phyloP scores from a whole-genome alignment of 2,113 vertebrate species.

The Strigops habroptila region DNA sequence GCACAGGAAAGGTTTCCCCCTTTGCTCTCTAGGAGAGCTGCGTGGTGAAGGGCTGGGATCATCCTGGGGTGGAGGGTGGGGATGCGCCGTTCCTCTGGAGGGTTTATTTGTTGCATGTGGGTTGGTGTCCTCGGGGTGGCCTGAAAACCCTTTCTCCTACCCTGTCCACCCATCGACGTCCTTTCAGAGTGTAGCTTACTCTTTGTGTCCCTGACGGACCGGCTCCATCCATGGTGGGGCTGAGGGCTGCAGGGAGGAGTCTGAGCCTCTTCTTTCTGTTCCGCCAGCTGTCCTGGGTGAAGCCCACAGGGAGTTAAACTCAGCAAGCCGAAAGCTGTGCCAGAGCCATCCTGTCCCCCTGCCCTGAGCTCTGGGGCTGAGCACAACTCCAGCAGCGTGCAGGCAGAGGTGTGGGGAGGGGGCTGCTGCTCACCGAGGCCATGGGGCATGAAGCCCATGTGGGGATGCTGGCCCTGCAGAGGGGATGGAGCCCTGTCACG shows the following conservation, averaged over 20 bases:
- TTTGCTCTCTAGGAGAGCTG: neutral
- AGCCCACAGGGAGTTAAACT: neutral
- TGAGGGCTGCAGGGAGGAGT: neutral
- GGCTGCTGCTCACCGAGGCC: neutral
- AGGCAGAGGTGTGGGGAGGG: neutral
- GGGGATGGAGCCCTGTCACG: neutral
- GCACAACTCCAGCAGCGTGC: rapidly evolving
- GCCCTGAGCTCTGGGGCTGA: neutral
- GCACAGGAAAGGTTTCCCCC: rapidly evolving
- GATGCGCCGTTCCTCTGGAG: rapidly evolving
- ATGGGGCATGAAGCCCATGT: rapidly evolving
- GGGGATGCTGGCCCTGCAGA: neutral
- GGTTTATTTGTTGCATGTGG: neutral
- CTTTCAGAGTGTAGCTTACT: neutral
- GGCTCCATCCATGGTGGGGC: neutral
- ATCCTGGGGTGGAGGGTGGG: neutral
- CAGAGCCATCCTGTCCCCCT: rapidly evolving
- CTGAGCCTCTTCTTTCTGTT: neutral
- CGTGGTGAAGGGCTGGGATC: rapidly evolving
- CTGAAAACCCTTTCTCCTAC: neutral
- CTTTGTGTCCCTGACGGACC: neutral
- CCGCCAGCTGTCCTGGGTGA: neutral
- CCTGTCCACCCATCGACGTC: neutral
- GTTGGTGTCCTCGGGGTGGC: neutral
- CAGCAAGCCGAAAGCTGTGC: neutral